These are phyloP conservation scores for Pomacea maculata DNA, from an alignment of 1,140 invertebrate species.

Conservation along the genomic window DNA sequence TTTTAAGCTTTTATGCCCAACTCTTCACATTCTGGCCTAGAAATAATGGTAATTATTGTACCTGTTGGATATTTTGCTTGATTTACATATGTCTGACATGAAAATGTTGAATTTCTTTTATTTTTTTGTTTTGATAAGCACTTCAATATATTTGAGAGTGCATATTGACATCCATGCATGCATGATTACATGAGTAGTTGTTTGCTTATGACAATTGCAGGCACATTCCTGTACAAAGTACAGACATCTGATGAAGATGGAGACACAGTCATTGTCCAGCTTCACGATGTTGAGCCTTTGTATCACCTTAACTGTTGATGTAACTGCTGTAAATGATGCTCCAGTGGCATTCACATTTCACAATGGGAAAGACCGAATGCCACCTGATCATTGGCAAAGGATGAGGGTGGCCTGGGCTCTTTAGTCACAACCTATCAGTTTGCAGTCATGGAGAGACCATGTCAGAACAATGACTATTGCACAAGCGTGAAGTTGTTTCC, in stretches of 20 bases:
- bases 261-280: slow-evolving; percentile 4
- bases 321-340: slow-evolving; percentile 14
- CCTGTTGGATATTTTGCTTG: too few relatives aligned
- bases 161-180: too few relatives aligned
- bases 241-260: slow-evolving; percentile 5
- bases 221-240: slow-evolving; percentile 19
- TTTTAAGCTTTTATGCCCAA: too few relatives aligned
- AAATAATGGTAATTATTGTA: too few relatives aligned
- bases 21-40: too few relatives aligned
- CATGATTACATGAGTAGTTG: too few relatives aligned
- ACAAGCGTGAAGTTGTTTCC: slow-evolving; percentile 19
- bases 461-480: slow-evolving; percentile 33
- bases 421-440: slow-evolving; percentile 30
- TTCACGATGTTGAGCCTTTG: not conserved
- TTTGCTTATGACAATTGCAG: not conserved
- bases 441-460: slow-evolving; percentile 34
- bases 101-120: too few relatives aligned
- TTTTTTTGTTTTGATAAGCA: too few relatives aligned
- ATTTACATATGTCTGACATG: too few relatives aligned
- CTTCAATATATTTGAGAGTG: too few relatives aligned
- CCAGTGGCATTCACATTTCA: slow-evolving; percentile 10
- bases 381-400: slow-evolving; percentile 2
- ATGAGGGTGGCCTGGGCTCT: slow-evolving; percentile 13
- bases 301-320: slow-evolving; percentile 12
- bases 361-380: not conserved